Conservation (phyloP, 2,797 vertebrate species). For the Chiroxiphia lanceolata region DNA sequence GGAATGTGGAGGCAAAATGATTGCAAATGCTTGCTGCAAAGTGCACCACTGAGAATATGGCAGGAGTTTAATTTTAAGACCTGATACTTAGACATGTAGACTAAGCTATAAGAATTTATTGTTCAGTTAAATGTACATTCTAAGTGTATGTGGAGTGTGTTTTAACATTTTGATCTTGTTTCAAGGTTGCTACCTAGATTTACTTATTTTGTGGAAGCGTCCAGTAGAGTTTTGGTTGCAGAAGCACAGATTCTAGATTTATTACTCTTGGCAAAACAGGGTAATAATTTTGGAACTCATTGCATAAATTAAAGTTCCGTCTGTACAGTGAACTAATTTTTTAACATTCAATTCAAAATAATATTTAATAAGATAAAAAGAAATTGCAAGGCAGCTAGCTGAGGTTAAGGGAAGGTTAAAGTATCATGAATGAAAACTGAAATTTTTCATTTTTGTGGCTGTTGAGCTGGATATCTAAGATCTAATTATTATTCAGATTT, state of each 20-base stretch:
- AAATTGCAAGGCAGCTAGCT: not conserved
- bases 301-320: not conserved
- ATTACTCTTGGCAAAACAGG: not conserved
- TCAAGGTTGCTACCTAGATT: not conserved
- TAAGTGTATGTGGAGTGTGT: not conserved
- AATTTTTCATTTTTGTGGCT: not conserved
- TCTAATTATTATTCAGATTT: not conserved
- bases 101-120: not conserved
- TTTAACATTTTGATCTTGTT: not conserved
- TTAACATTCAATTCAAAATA: not conserved
- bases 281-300: not conserved
- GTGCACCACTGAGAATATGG: not conserved
- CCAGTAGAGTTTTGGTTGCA: not conserved
- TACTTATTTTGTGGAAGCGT: not conserved
- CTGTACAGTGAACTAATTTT: not conserved
- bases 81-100: not conserved
- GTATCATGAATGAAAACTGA: not conserved
- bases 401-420: not conserved
- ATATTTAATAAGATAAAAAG: not conserved
- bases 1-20: not conserved
- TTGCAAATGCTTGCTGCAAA: not conserved
- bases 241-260: not conserved
- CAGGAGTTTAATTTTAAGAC: conserved; percentile 11
- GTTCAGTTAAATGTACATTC: not conserved
- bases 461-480: not conserved